Conservation (phyloP, 2,113 vertebrate genomes). For the Peromyscus maniculatus region DNA sequence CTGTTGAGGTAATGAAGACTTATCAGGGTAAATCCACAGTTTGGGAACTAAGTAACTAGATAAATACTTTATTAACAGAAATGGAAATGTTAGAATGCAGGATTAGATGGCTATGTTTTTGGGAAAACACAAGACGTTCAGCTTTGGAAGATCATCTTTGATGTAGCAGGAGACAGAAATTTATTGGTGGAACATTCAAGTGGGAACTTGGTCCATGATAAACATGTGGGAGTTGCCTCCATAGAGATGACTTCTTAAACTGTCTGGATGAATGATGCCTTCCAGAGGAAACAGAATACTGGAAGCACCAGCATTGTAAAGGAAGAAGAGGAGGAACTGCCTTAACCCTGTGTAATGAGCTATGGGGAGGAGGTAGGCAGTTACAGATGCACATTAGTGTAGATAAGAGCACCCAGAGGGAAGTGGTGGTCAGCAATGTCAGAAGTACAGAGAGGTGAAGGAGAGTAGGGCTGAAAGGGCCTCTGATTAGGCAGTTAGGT, state of each 20-base stretch:
- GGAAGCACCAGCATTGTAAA: neutral
- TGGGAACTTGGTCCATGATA: neutral
- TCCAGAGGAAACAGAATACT: neutral
- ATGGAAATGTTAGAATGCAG: neutral
- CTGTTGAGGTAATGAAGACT: neutral
- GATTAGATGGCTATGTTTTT: neutral
- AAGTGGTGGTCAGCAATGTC: constrained; percentile 42
- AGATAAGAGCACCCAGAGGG: constrained; percentile 57
- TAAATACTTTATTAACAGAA: constrained; percentile 22
- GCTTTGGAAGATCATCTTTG: constrained; percentile 27
- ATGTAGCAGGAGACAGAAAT: neutral
- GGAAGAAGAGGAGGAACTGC: constrained; percentile 55
- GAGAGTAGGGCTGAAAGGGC: neutral
- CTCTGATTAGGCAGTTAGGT: constrained; percentile 61
- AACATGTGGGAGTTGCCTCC: neutral
- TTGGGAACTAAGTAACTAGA: constrained; percentile 33
- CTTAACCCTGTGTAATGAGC: neutral
- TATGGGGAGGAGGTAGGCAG: neutral
- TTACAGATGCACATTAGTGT: constrained; percentile 5
- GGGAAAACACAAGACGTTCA: neutral
- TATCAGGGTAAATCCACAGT: constrained; percentile 19
- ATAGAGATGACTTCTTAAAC: neutral
- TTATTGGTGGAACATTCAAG: neutral
- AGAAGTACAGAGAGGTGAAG: constrained; percentile 23
- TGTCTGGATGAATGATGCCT: neutral